Percentiles rank a stretch among this genome's conserved stretches.
phyloP scores from a whole-genome alignment of 2,113 vertebrate genomes.

The Helogale parvula region DNA sequence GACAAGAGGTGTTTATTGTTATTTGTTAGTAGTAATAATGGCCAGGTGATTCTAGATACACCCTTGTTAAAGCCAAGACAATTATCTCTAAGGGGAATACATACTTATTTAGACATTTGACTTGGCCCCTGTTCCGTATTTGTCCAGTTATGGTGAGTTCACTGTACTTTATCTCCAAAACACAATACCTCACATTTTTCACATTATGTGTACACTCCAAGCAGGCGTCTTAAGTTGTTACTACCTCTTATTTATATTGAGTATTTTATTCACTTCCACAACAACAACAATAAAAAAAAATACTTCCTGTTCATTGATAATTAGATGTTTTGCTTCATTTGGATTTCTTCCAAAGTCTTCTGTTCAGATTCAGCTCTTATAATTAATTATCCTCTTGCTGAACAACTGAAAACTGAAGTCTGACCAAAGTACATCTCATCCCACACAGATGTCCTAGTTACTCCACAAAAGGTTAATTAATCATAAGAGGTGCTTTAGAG shows the following conservation, averaged over 20 bases:
- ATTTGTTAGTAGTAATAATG: constrained; percentile 48
- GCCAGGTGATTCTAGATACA: constrained; percentile 39
- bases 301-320: constrained; percentile 61
- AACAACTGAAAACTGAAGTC: constrained; percentile 73
- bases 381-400: constrained; percentile 75
- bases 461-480: constrained; percentile 72
- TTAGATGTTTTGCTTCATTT: constrained; percentile 68
- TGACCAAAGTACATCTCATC: constrained; percentile 69
- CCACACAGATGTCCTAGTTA: constrained; percentile 71
- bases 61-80: constrained; percentile 62
- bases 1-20: constrained; percentile 44
- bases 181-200: constrained; percentile 38
- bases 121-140: constrained; percentile 39
- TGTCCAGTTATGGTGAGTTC: constrained; percentile 20
- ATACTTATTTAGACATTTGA: constrained; percentile 59
- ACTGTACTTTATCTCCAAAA: not conserved
- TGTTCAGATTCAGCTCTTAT: constrained; percentile 59
- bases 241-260: constrained; percentile 69
- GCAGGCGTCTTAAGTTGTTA: constrained; percentile 44
- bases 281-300: not conserved
- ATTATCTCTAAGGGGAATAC: constrained; percentile 42
- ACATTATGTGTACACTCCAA: constrained; percentile 10
- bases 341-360: constrained; percentile 70
- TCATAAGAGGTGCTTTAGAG: constrained; percentile 71
- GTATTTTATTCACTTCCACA: not conserved